phyloP scores from a whole-genome alignment of 1,140 invertebrate genomes.

The Drosophila prosaltans region DNA sequence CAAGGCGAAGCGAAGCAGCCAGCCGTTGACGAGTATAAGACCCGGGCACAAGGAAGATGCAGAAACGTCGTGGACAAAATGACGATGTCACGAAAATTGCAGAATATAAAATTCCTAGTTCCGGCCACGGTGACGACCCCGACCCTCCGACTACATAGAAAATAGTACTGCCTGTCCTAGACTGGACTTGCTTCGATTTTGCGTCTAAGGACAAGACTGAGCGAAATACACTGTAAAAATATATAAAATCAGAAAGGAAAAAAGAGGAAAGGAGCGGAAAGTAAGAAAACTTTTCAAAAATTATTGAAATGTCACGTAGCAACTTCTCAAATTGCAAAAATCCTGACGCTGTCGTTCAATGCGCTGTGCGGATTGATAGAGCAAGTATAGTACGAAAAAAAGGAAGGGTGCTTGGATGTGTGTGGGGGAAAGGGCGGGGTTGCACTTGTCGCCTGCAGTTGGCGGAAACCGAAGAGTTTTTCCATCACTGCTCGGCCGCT shows the following conservation, averaged over 20 bases:
- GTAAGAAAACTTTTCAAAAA: slow-evolving; percentile 82
- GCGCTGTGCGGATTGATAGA: slow-evolving; percentile 82
- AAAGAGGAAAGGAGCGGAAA: slow-evolving; percentile 8
- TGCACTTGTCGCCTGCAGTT: slow-evolving; percentile 73
- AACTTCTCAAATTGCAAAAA: slow-evolving; percentile 83
- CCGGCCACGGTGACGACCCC: slow-evolving; percentile 57
- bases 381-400: slow-evolving; percentile 50
- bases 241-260: slow-evolving; percentile 54
- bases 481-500: slow-evolving; percentile 69
- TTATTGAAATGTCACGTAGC: slow-evolving; percentile 83
- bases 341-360: slow-evolving; percentile 83
- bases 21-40: slow-evolving; percentile 57
- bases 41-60: slow-evolving; percentile 31
- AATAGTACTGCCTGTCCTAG: slow-evolving; percentile 32
- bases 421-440: slow-evolving; percentile 15
- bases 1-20: slow-evolving; percentile 32
- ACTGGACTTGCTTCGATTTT: slow-evolving; percentile 67
- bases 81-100: slow-evolving; percentile 83
- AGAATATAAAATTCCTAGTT: slow-evolving; percentile 83
- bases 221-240: slow-evolving; percentile 66
- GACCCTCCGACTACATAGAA: slow-evolving; percentile 58
- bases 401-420: slow-evolving; percentile 14
- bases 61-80: slow-evolving; percentile 82
- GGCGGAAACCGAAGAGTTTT: slow-evolving; percentile 30
- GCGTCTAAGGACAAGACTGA: slow-evolving; percentile 63